Conservation (phyloP, 2,888 invertebrate species). For the Papilio gigon region DNA sequence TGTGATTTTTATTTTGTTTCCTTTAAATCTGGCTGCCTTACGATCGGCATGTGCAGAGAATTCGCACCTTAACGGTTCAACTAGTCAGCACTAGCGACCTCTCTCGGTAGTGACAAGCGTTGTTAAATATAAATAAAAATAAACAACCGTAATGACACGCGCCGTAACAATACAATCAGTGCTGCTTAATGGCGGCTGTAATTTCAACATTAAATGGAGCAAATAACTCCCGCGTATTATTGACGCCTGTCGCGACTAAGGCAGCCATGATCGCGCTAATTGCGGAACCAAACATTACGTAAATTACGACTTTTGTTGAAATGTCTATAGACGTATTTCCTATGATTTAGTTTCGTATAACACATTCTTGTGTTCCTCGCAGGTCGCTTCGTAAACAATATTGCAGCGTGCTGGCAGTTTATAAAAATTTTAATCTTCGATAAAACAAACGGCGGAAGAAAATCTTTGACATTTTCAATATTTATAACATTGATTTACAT, state of each 20-base stretch:
- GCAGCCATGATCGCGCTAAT: not conserved
- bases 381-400: too few species aligned
- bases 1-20: too few species aligned
- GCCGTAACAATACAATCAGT: constrained; percentile 14
- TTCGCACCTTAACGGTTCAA: too few species aligned
- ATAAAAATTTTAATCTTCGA: not conserved
- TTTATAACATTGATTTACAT: constrained; percentile 8
- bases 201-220: constrained; percentile 21
- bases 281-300: not conserved
- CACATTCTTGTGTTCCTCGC: too few species aligned
- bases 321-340: too few species aligned
- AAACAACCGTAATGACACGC: constrained; percentile 3
- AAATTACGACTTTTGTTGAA: not conserved
- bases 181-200: constrained; percentile 12
- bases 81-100: not conserved
- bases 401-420: not conserved
- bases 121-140: not conserved
- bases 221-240: constrained; percentile 12
- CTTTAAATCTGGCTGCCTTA: too few species aligned
- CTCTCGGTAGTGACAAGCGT: not conserved
- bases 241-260: not conserved
- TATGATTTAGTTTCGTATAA: too few species aligned
- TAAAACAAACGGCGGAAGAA: not conserved
- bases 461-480: not conserved
- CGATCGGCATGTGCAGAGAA: too few species aligned